A percentile compares a stretch with the other conserved stretches of the same genome.
phyloP scores from a whole-genome alignment of 2,113 vertebrate species.

The Cathartes aura region DNA sequence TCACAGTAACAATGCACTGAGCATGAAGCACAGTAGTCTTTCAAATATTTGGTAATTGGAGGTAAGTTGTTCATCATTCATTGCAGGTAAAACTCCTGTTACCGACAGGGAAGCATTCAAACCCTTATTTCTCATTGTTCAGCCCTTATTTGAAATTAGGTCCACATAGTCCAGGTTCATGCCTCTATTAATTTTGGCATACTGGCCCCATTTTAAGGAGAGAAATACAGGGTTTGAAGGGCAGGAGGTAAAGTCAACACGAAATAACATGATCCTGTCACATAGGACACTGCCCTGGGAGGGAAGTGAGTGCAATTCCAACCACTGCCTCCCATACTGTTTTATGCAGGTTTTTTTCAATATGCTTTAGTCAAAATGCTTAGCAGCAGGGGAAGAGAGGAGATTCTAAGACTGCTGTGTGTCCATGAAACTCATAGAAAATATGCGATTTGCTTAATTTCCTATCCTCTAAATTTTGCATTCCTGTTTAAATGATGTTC shows the following conservation, averaged over 20 bases:
- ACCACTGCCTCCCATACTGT: background rate
- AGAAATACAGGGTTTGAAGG: background rate
- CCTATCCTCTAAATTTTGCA: background rate
- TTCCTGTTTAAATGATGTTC: background rate
- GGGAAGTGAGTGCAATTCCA: background rate
- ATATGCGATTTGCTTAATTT: background rate
- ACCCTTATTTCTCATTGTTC: background rate
- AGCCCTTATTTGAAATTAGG: background rate
- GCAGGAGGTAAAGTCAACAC: background rate
- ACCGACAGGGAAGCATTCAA: accelerated
- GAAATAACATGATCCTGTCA: background rate
- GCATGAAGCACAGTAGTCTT: background rate
- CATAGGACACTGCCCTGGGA: background rate
- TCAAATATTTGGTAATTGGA: background rate
- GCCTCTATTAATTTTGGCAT: background rate
- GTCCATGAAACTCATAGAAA: background rate
- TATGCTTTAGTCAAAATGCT: background rate
- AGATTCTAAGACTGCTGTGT: background rate
- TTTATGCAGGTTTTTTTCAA: background rate
- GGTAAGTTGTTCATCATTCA: background rate
- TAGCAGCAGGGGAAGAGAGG: background rate
- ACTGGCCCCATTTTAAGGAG: background rate
- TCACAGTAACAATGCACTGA: background rate
- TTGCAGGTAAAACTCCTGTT: background rate
- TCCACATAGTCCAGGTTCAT: background rate